Base-by-base conservation (phyloP, 2,113 vertebrate species). In the Syngnathus typhle region DNA sequence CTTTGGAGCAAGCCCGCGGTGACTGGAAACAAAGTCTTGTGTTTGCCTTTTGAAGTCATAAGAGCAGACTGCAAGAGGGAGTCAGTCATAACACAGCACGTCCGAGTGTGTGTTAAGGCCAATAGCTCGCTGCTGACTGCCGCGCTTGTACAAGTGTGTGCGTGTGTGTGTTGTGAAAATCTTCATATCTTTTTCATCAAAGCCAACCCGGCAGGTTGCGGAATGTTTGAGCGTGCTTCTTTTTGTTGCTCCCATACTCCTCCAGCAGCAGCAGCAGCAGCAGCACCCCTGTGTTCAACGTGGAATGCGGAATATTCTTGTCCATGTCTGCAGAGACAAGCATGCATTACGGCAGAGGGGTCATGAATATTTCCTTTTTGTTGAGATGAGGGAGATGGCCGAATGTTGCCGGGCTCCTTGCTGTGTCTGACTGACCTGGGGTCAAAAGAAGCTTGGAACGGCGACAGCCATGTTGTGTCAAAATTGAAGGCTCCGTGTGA, bases 151-250 rank as follows among this genome's bases (percentile, higher is more conserved):
- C 41, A 43, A 11, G 27, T 32, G 27, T 67, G 44, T 4, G 44
- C 3, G 44, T 51, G 16, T 51, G 52, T 54, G 52, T 13, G 52
- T 18, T 39, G 56, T 39, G 32, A 21, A 27, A 21, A 54, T 54
- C 21, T 55, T 61, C 47, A 71, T 77, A 83, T 88, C 80, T 84
- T 65, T 78, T 69, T 85, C 81, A 73, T 77, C 79, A 74, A 70
- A 74, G 77, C 27, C 3, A 32, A 32, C 76, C 71, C 76, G 65
- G 81, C 78, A 68, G 72, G 69, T 76, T 62, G 70, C 76, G 78
- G 80, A 87, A 83, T 83, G 82, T 79, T 76, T 64, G 23, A n/a
- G 73, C 76, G 74, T 60, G 70, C 65, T 54, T 73, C 46, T 78
- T 67, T 85, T 80, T 77, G 64, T 69, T 58, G 76, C 73, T 76